phyloP scores from a whole-genome alignment of 1,140 invertebrate species.

The Brachionus plicatilis region DNA sequence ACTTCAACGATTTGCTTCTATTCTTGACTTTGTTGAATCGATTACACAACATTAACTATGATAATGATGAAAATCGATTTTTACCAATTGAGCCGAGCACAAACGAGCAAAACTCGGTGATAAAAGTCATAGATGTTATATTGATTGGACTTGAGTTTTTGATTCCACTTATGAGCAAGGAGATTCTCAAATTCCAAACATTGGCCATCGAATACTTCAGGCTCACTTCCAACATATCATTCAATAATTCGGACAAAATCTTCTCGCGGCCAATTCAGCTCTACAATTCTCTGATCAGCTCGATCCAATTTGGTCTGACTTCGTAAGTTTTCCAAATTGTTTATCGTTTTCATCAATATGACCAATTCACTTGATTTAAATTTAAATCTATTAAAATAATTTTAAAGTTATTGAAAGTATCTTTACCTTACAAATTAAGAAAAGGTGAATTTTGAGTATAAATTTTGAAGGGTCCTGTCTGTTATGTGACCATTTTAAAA shows the following conservation, averaged over 20 bases:
- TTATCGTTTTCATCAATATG: neutral
- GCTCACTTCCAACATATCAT: neutral
- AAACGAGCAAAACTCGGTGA: neutral
- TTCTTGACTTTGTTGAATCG: conserved; percentile 14
- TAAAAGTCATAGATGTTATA: conserved; percentile 7
- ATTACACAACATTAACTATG: conserved; percentile 15
- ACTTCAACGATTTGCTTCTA: conserved; percentile 31
- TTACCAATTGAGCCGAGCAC: neutral
- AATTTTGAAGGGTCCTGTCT: no score
- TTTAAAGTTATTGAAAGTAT: no score
- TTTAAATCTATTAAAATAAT: no score
- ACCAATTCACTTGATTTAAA: neutral
- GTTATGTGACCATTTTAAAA: no score
- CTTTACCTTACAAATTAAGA: no score
- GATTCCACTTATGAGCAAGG: conserved; percentile 21
- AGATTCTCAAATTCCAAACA: conserved; percentile 25
- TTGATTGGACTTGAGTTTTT: conserved; percentile 3
- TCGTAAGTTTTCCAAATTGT: neutral
- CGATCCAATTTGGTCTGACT: conserved; percentile 13
- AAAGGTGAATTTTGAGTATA: no score
- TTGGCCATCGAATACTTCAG: conserved; percentile 15
- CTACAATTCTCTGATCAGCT: neutral
- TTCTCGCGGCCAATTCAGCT: neutral
- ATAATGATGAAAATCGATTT: conserved; percentile 4
- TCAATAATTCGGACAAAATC: neutral